Conservation (phyloP, 2,888 invertebrate genomes). For the Hetaerina titia region DNA sequence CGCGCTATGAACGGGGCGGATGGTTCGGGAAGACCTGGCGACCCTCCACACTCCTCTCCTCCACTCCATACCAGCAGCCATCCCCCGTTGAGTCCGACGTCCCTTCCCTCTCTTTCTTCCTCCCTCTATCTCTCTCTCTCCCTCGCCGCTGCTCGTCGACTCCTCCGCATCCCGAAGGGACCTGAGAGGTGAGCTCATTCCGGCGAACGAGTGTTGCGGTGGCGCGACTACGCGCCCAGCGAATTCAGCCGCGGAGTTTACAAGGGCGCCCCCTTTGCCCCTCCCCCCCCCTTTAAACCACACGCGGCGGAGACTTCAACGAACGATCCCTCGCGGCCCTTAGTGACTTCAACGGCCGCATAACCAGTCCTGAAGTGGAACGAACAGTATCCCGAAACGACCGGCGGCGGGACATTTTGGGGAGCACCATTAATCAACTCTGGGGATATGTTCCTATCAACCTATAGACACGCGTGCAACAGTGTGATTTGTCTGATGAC, state of each 20-base stretch:
- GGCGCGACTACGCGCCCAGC: neutral
- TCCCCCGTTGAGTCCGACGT: neutral
- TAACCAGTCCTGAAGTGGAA: constrained; percentile 27
- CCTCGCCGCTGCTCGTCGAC: neutral
- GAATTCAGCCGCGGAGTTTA: neutral
- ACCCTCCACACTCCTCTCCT: constrained; percentile 42
- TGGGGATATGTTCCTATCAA: neutral
- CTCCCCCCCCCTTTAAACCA: neutral
- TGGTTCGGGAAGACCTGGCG: constrained; percentile 58
- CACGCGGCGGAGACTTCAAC: neutral
- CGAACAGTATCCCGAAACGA: neutral
- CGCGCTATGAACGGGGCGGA: constrained; percentile 38
- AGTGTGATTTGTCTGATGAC: neutral
- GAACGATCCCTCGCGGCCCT: neutral
- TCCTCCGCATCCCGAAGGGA: constrained; percentile 43
- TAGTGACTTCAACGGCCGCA: neutral
- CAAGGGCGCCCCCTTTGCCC: neutral
- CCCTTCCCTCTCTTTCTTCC: neutral
- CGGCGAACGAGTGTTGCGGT: neutral
- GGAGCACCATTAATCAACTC: neutral
- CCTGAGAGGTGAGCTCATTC: constrained; percentile 30
- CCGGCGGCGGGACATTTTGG: neutral
- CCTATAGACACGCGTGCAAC: neutral
- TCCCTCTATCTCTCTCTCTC: neutral
- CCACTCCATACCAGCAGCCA: constrained; percentile 24